Evolutionary conservation across 2,797 vertebrate genomes (phyloP).

Genomic region (Astyanax mexicanus): DNA sequence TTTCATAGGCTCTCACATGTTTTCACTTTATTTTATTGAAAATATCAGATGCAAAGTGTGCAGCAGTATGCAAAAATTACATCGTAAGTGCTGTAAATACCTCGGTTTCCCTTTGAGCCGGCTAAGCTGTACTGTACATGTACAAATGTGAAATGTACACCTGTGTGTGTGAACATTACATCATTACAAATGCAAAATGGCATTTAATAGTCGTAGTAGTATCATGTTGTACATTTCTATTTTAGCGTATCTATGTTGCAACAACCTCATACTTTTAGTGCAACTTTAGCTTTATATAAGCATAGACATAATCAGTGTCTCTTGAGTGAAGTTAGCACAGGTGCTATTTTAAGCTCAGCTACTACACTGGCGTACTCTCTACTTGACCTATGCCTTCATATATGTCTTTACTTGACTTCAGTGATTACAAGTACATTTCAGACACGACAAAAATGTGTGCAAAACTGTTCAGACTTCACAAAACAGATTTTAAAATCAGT

Average conservation of each 20-base stretch:
- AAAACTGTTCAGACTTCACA: not conserved
- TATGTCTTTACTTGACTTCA: not conserved
- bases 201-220: not conserved
- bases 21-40: constrained; percentile 9
- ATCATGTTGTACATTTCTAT: not conserved
- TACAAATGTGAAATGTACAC: no score
- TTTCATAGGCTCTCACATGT: not conserved
- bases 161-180: not conserved
- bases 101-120: not conserved
- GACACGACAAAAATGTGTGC: constrained; percentile 1
- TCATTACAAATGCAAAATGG: not conserved
- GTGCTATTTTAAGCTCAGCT: constrained; percentile 3
- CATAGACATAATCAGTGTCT: no score
- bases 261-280: no score
- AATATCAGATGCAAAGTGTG: constrained; percentile 17
- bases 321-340: no score
- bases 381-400: not conserved
- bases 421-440: not conserved
- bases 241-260: no score
- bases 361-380: not conserved
- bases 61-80: not conserved
- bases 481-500: not conserved
- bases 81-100: not conserved
- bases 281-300: no score
- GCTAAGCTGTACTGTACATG: not conserved